These are phyloP conservation scores for Anguilla marmorata DNA, from an alignment of 2,797 vertebrate species.

Conservation along the genomic window DNA sequence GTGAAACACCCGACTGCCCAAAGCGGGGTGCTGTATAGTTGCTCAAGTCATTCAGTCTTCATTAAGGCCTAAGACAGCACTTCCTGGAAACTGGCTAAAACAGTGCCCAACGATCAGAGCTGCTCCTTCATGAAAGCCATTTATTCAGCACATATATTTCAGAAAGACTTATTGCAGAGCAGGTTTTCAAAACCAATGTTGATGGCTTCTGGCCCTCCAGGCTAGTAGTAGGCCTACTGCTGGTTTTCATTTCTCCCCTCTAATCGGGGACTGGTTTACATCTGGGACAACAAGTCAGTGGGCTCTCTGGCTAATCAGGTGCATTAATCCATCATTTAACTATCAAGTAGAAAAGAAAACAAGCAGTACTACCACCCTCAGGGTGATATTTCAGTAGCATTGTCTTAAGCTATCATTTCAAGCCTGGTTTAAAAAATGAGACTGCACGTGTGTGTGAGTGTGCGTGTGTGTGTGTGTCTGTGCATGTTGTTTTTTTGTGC, in stretches of 20 bases:
- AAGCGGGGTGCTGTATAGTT: not conserved
- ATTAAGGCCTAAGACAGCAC: not conserved
- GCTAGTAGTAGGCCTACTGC: not conserved
- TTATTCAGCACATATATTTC: not conserved
- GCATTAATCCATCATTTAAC: not conserved
- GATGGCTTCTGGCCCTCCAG: not conserved
- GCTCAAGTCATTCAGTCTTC: not conserved
- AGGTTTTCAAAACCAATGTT: not conserved
- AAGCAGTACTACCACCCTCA: not conserved
- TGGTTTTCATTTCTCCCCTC: not conserved
- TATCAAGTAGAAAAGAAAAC: not conserved
- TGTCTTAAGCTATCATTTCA: not conserved
- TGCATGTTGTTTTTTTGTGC: not conserved
- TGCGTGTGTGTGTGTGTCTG: not conserved
- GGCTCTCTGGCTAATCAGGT: not conserved
- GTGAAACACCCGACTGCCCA: not conserved
- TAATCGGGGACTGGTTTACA: not conserved
- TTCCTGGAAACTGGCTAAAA: not conserved
- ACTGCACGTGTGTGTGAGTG: not conserved
- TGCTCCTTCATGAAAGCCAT: not conserved
- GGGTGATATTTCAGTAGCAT: not conserved
- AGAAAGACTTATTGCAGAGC: not conserved
- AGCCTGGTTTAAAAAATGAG: not conserved
- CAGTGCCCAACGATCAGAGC: not conserved
- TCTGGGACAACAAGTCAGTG: not conserved